These are phyloP conservation scores for Eretmocerus hayati DNA, from an alignment of 2,888 invertebrate genomes.

Conservation along the genomic window DNA sequence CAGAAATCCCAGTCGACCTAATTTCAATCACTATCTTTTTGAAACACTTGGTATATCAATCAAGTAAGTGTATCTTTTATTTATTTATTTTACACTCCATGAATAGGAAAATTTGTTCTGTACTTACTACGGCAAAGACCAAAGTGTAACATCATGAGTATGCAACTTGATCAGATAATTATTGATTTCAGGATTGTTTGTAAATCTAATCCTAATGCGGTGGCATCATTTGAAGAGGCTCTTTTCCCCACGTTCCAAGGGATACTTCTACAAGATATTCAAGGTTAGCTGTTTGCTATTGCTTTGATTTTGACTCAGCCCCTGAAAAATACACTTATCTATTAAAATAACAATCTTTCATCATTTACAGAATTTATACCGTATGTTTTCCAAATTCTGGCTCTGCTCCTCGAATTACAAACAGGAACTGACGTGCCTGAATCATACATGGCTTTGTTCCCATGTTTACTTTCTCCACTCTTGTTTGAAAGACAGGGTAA, in stretches of 20 bases:
- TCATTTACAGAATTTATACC: conserved; percentile 82
- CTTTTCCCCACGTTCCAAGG: conserved; percentile 93
- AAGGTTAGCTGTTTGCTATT: conserved; percentile 56
- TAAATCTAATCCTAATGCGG: conserved; percentile 69
- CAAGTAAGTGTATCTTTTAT: conserved; percentile 53
- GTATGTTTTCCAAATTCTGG: conserved; percentile 96
- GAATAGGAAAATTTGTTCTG: neutral
- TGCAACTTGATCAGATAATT: no score
- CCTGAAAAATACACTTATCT: neutral
- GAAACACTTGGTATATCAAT: conserved; percentile 87
- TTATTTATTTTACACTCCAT: neutral
- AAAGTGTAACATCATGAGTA: neutral
- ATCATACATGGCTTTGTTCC: conserved; percentile 83
- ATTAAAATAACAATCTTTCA: neutral
- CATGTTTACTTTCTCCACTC: conserved; percentile 80
- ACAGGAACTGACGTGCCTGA: conserved; percentile 59
- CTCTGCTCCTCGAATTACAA: conserved; percentile 77
- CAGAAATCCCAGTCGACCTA: conserved; percentile 92
- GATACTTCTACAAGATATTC: conserved; percentile 88
- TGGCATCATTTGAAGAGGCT: conserved; percentile 82
- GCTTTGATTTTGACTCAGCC: neutral
- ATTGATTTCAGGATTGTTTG: conserved; percentile 77
- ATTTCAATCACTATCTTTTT: conserved; percentile 97
- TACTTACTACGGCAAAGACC: no score
- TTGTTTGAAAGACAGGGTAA: conserved; percentile 93